These are phyloP conservation scores for Cryptocephalus primarius DNA, from an alignment of 2,888 invertebrate species.

Conservation along the genomic window DNA sequence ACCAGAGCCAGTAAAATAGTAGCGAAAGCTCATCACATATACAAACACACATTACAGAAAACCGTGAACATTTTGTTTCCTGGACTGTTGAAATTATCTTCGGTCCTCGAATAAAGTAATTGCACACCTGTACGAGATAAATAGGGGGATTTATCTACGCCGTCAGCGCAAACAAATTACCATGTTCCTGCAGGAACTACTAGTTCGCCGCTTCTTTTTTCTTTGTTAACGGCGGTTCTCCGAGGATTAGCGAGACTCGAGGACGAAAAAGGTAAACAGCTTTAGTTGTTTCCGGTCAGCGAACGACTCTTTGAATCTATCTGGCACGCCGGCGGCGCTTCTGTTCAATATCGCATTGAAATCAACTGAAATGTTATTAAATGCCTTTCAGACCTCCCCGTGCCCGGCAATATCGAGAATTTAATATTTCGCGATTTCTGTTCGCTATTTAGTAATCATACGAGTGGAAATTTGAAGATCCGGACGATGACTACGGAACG, in stretches of 20 bases:
- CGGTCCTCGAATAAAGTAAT: no score
- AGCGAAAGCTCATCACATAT: no score
- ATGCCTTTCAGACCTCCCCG: slow-evolving; percentile 3
- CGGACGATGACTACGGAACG: neutral
- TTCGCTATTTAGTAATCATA: neutral
- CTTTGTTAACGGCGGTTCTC: no score
- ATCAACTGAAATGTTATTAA: slow-evolving; percentile 8
- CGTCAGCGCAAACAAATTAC: no score
- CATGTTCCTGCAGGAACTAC: no score
- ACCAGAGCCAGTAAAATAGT: no score
- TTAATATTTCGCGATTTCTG: slow-evolving; percentile 3
- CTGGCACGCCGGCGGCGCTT: slow-evolving; percentile 13
- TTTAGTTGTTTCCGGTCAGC: slow-evolving; percentile 21
- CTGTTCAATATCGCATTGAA: slow-evolving; percentile 16
- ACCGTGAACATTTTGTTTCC: no score
- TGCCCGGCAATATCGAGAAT: neutral
- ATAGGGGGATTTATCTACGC: no score
- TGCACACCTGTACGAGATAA: no score
- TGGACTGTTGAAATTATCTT: no score
- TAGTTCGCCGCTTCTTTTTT: no score
- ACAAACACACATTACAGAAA: no score
- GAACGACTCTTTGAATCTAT: slow-evolving; percentile 21
- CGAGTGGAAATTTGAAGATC: neutral
- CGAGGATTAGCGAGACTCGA: slow-evolving; percentile 16
- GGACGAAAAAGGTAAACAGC: slow-evolving; percentile 19